phyloP scores from a whole-genome alignment of 2,113 vertebrate genomes.

The Danio rerio region DNA sequence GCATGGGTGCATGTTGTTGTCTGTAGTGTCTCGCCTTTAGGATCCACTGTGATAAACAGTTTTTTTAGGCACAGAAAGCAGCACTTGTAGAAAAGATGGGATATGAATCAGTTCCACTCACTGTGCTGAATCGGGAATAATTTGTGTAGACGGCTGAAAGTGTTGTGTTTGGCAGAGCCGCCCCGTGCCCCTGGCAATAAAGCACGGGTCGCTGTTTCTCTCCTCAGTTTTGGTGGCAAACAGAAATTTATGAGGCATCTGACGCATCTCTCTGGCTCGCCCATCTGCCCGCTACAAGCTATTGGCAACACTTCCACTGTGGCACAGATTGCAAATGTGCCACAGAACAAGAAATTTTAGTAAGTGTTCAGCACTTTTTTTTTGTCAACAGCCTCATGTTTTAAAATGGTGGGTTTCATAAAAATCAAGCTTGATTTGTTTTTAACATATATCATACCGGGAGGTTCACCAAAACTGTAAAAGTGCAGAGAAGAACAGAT shows the following conservation, averaged over 20 bases:
- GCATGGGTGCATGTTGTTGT: too few species aligned
- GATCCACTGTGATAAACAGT: constrained; percentile 36
- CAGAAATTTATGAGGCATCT: constrained; percentile 78
- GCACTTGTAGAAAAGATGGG: neutral
- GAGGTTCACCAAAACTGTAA: neutral
- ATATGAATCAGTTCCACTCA: constrained; percentile 45
- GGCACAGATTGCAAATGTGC: constrained; percentile 79
- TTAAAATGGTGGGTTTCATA: constrained; percentile 9
- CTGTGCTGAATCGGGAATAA: constrained; percentile 51
- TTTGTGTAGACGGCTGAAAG: constrained; percentile 54
- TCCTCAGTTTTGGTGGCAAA: constrained; percentile 65
- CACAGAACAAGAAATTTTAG: constrained; percentile 72
- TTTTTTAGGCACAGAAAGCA: constrained; percentile 22
- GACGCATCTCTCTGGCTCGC: constrained; percentile 71
- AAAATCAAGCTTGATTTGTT: constrained; percentile 15
- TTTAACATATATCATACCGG: neutral
- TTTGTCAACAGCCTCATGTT: constrained; percentile 60
- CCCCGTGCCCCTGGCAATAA: constrained; percentile 61
- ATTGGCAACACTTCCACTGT: constrained; percentile 68
- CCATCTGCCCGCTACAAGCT: constrained; percentile 76
- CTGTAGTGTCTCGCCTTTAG: neutral
- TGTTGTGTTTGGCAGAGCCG: constrained; percentile 71
- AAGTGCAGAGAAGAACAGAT: neutral
- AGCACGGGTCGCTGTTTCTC: constrained; percentile 68
- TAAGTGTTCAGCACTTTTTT: constrained; percentile 61